Percentiles rank a stretch among this genome's conserved stretches.
These are phyloP conservation scores for Scaptomyza caliginosa DNA, from an alignment of 2,888 invertebrate species.

Conservation along the genomic window DNA sequence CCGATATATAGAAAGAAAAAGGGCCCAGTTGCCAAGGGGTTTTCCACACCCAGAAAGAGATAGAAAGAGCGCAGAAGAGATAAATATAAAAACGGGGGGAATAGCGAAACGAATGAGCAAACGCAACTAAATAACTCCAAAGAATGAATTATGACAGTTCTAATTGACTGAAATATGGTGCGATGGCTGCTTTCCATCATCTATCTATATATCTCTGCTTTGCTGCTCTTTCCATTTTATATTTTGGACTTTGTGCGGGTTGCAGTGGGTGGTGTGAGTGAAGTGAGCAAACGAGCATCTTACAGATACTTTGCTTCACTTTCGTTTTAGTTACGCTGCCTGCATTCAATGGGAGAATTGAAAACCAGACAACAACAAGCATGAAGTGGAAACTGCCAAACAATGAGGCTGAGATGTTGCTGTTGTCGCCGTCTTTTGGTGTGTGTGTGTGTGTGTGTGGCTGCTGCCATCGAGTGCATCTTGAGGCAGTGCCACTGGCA, in stretches of 20 bases:
- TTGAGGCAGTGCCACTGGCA: conserved; percentile 42
- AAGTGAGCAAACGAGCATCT: conserved; percentile 69
- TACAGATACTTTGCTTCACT: conserved; percentile 73
- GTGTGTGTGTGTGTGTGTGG: conserved; percentile 13
- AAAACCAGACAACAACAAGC: conserved; percentile 35
- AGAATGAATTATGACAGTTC: conserved; percentile 84
- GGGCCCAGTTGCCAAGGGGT: conserved; percentile 8
- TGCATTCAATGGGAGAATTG: conserved; percentile 66
- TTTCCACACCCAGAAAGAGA: background rate
- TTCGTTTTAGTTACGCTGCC: conserved; percentile 67
- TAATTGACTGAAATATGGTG: conserved; percentile 83
- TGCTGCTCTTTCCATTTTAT: conserved; percentile 1
- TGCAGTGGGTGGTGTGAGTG: conserved; percentile 26
- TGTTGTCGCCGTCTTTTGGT: conserved; percentile 31
- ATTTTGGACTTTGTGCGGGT: conserved; percentile 52
- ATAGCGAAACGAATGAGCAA: conserved; percentile 14
- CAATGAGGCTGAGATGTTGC: conserved; percentile 32
- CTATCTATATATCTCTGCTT: conserved; percentile 37
- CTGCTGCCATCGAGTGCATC: conserved; percentile 51
- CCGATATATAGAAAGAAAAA: conserved; percentile 40
- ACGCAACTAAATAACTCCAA: conserved; percentile 78
- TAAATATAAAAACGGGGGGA: background rate
- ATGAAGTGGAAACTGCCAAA: conserved; percentile 26
- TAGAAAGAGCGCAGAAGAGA: conserved; percentile 4
- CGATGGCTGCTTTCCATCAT: conserved; percentile 81